Percentiles rank a stretch among this genome's conserved stretches.
Evolutionary conservation across 2,888 invertebrate genomes (phyloP).

Genomic region (Stenotaenia linearis): DNA sequence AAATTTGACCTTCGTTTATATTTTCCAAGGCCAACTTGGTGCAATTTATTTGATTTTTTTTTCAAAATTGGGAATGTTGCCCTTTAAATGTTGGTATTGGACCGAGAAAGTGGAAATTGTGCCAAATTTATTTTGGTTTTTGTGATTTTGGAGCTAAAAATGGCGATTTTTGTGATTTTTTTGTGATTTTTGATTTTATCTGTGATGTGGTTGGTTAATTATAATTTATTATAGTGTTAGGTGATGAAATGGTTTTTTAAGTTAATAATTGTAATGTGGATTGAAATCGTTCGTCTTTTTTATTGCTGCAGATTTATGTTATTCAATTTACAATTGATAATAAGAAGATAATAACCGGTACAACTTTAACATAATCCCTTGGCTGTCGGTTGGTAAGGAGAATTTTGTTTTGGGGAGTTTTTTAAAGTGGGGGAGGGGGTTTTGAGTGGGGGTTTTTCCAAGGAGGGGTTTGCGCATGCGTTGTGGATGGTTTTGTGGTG

Average conservation of each 20-base stretch:
- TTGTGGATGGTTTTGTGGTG: no score
- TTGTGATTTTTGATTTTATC: no score
- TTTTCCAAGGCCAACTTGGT: not conserved
- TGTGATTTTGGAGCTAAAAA: not conserved
- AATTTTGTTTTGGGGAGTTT: not conserved
- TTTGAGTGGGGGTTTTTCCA: no score
- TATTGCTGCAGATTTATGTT: not conserved
- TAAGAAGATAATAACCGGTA: not conserved
- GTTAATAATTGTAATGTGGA: no score
- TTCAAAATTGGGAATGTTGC: not conserved
- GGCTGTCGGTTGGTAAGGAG: not conserved
- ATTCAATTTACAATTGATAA: slow-evolving; percentile 14
- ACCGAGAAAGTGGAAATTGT: not conserved
- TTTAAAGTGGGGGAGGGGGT: not conserved
- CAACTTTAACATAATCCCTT: not conserved
- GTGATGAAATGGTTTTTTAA: no score
- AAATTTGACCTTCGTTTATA: not conserved
- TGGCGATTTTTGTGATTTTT: not conserved
- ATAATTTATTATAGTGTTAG: no score
- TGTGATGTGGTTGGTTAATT: no score
- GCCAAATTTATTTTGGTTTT: not conserved
- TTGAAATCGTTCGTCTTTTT: no score
- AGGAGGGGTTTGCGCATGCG: no score
- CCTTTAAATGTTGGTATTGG: not conserved
- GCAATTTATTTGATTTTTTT: not conserved